A percentile compares a stretch with the other conserved stretches of the same genome.
Evolutionary conservation across 2,888 invertebrate species (phyloP).

Genomic region (Nemotelus nigrinus): DNA sequence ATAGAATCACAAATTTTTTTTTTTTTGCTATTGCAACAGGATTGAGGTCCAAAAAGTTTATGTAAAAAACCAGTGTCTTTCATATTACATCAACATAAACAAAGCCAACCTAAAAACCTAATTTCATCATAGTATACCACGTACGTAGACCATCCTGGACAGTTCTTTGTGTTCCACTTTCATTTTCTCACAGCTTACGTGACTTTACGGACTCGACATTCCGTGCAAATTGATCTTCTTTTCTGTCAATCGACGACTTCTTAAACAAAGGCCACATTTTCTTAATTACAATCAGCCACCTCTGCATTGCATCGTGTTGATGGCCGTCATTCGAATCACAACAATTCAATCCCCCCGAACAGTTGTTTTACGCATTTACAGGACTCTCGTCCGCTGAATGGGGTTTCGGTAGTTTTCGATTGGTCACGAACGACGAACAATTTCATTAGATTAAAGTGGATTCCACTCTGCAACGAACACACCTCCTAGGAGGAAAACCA

Average conservation of each 20-base stretch:
- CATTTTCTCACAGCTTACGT: no score
- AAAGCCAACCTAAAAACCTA: no score
- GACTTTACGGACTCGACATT: no score
- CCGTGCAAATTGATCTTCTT: not conserved
- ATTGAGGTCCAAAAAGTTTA: no score
- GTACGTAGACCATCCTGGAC: no score
- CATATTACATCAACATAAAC: no score
- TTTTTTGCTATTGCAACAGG: no score
- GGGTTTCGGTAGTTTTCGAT: not conserved
- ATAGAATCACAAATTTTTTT: no score
- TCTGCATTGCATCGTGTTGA: conserved; percentile 8
- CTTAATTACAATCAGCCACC: conserved; percentile 10
- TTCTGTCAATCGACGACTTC: conserved; percentile 18
- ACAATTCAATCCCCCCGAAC: not conserved
- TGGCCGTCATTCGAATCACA: conserved; percentile 11
- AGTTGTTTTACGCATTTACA: not conserved
- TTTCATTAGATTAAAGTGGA: conserved; percentile 45
- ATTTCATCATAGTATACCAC: no score
- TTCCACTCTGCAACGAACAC: conserved; percentile 11
- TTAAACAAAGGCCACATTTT: conserved; percentile 30
- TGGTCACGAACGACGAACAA: conserved; percentile 42
- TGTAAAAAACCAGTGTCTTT: no score
- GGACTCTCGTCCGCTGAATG: not conserved
- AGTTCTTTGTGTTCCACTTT: no score
- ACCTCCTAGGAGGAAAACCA: not conserved